Evolutionary conservation across 2,888 invertebrate species (phyloP), one percentile per base, ranked within the genome.

Genomic region (Platynereis dumerilii): DNA sequence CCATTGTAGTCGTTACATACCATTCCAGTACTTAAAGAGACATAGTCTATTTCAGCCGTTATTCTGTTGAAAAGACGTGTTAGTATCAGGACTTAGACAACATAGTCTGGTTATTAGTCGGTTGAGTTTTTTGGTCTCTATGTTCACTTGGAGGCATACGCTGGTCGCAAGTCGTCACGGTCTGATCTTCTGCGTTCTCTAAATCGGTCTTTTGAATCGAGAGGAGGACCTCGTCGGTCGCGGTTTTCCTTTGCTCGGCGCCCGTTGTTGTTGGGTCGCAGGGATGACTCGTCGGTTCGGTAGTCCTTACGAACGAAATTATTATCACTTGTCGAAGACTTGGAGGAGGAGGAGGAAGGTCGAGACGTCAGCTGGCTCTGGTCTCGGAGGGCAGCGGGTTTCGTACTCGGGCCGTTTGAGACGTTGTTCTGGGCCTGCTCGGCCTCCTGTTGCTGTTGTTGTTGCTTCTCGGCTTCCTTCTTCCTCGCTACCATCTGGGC

Each of bases 201-300:
- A n/a, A 12, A 48, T 24, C 55, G n/a, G 55, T 55, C 55, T 26
- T 26, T 55, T n/a, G 42, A 12, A n/a, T 55, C 55, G 3, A 45
- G 44, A 24, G 42, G 28, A n/a, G 39, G 44, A 1, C 29, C 70
- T 29, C 69, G 70, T 12, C 70, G 58, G 84, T 86, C 86, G 74
- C 96, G 88, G 91, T 96, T 75, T 85, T 97, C 71, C 95, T 96
- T 82, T 94, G 96, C 87, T 94, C 96, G 67, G 89, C 96, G 76
- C 92, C 94, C 76, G 94, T 96, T 68, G 94, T 93, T 87, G 94
- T 96, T 68, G 94, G 93, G 87, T 34, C 76, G 67, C 68, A 71
- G 75, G 67, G 75, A 78, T 5, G 22, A 27, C 1, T 34, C 17
- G n/a, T 29, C 22, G 1, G 55, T 45, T 17, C 28, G 24, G 24